Evolutionary conservation across 2,113 vertebrate genomes (phyloP), one percentile per base, ranked within the genome.

Genomic region (Oostethus manadensis): DNA sequence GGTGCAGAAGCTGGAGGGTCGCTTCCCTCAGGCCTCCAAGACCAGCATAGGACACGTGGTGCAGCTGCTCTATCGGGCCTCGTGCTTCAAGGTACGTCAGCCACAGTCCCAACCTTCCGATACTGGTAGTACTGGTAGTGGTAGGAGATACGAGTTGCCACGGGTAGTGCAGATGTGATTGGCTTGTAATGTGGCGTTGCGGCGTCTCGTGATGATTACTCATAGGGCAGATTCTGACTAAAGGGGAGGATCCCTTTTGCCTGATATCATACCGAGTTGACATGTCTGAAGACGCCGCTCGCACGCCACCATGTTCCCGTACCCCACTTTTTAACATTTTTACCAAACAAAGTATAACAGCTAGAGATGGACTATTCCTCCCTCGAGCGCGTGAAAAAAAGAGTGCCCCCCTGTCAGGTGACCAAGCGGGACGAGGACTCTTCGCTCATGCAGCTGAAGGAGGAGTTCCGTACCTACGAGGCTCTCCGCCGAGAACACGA

Each of bases 351-450:
- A n/a, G n/a, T n/a, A n/a, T n/a, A n/a, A n/a, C n/a, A n/a, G n/a
- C n/a, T n/a, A n/a, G n/a, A n/a, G n/a, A n/a, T n/a, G n/a, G n/a
- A n/a, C n/a, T n/a, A n/a, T n/a, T n/a, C n/a, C n/a, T n/a, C 3
- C 26, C 3, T 29, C 26, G 6, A 29, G 6, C 26, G 6, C 26
- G 29, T 33, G 29, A 33, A 33, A 7, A 33, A 4, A 33, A 33
- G n/a, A 33, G 4, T 33, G 29, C 8, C 29, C 29, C 29, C 29
- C 29, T 33, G 29, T 42, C 83, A 98, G 96, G 96, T 98, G 79
- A 98, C 95, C 26, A 98, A 98, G 90, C 92, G 96, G 9, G 96
- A 98, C 66, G 96, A 98, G 84, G 96, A 98, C 86, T 98, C 96
- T 60, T 98, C 96, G 3, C 87, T 98, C 81, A 98, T 98, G 96